Evolutionary conservation across 1,140 invertebrate genomes (phyloP).

Genomic region (Micrasema minimum): DNA sequence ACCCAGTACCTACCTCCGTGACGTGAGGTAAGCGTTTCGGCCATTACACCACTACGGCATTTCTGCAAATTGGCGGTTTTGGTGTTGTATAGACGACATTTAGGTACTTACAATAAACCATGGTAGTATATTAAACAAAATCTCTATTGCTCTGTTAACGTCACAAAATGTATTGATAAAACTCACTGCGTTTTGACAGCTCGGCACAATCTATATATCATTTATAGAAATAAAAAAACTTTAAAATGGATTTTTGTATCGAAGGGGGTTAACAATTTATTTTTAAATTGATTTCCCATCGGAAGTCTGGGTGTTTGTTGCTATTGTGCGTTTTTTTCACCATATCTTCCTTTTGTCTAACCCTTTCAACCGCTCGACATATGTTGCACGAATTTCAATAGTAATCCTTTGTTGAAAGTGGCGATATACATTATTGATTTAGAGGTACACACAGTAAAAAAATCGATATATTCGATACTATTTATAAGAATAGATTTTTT

Average conservation of each 20-base stretch:
- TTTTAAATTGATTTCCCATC: conserved; percentile 48
- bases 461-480: no score
- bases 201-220: conserved; percentile 33
- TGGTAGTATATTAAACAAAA: no score
- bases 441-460: background rate
- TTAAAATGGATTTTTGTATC: conserved; percentile 28
- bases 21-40: no score
- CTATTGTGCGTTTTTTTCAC: conserved; percentile 48
- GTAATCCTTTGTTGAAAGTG: conserved; percentile 34
- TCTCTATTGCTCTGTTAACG: no score
- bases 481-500: no score
- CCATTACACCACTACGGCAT: no score
- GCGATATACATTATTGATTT: conserved; percentile 29
- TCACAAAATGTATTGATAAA: conserved; percentile 30
- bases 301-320: conserved; percentile 13
- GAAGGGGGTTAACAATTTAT: conserved; percentile 43
- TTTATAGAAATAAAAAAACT: conserved; percentile 30
- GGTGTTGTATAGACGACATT: no score
- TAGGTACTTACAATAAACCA: no score
- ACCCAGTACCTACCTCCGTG: no score
- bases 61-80: no score
- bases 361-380: conserved; percentile 44
- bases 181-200: conserved; percentile 28
- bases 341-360: conserved; percentile 49
- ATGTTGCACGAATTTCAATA: conserved; percentile 23